A percentile compares a stretch with the other conserved stretches of the same genome.
phyloP scores from a whole-genome alignment of 2,888 invertebrate species.

The Creontiades dilutus region DNA sequence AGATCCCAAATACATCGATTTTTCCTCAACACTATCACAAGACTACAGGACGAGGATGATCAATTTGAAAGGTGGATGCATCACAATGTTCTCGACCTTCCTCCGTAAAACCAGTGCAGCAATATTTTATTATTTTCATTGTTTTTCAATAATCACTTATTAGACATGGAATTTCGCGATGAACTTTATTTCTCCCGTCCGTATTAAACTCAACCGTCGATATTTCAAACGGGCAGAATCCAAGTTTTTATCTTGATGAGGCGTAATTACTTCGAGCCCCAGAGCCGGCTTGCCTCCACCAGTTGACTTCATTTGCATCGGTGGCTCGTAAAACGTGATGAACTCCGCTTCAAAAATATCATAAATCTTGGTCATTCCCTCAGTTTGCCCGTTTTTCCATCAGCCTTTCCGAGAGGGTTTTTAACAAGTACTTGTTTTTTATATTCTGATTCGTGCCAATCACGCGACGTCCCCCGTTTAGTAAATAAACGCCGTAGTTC shows the following conservation, averaged over 20 bases:
- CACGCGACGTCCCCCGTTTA: constrained; percentile 38
- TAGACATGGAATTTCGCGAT: neutral
- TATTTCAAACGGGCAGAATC: constrained; percentile 28
- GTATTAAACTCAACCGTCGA: neutral
- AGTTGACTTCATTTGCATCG: constrained; percentile 68
- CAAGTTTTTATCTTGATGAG: constrained; percentile 46
- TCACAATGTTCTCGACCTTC: no score
- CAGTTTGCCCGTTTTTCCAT: constrained; percentile 38
- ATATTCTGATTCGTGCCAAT: constrained; percentile 44
- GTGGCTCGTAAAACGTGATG: constrained; percentile 68
- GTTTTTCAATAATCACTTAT: no score
- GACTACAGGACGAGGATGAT: no score
- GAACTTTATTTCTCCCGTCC: neutral
- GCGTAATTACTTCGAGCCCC: constrained; percentile 56
- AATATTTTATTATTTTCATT: no score
- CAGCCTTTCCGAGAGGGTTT: neutral
- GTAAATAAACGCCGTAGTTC: constrained; percentile 13
- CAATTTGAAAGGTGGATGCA: no score
- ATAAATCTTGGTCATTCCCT: constrained; percentile 59
- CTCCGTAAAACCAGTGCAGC: no score
- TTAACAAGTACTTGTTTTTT: constrained; percentile 46
- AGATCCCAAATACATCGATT: no score
- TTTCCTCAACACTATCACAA: no score
- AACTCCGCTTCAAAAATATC: constrained; percentile 67
- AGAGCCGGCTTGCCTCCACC: neutral